Conservation (phyloP, 2,113 vertebrate genomes). For the Gobio gobio region DNA sequence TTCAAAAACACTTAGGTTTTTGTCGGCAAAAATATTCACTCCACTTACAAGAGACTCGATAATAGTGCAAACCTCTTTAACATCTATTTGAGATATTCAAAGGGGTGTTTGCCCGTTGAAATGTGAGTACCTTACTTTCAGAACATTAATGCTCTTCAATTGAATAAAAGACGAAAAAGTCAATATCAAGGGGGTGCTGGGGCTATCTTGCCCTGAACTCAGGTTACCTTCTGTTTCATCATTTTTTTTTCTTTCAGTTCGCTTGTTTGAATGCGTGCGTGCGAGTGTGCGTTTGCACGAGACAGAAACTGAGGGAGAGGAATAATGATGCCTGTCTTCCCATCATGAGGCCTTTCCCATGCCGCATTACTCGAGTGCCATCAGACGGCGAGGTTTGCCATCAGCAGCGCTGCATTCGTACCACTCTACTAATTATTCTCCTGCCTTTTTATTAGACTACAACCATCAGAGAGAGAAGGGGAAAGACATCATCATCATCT, state of each 20-base stretch:
- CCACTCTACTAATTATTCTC: conserved; percentile 39
- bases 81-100: conserved; percentile 6
- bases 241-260: conserved; percentile 54
- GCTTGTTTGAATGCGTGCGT: conserved; percentile 44
- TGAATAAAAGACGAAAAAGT: conserved; percentile 44
- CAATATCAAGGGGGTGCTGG: conserved; percentile 47
- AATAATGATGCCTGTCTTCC: neutral
- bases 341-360: conserved; percentile 12
- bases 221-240: conserved; percentile 67
- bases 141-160: conserved; percentile 42
- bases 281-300: neutral
- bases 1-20: neutral
- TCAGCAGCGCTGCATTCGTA: neutral
- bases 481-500: conserved; percentile 26
- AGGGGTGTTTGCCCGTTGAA: conserved; percentile 19
- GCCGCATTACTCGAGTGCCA: conserved; percentile 40
- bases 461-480: conserved; percentile 15
- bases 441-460: conserved; percentile 41
- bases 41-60: conserved; percentile 5
- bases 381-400: conserved; percentile 25
- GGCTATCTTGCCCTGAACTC: conserved; percentile 38
- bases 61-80: conserved; percentile 29
- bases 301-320: neutral
- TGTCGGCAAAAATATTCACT: neutral
- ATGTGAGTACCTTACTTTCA: conserved; percentile 4